Evolutionary conservation across 2,888 invertebrate species (phyloP), one percentile per base, ranked within the genome.

Genomic region (Caprella mutica): DNA sequence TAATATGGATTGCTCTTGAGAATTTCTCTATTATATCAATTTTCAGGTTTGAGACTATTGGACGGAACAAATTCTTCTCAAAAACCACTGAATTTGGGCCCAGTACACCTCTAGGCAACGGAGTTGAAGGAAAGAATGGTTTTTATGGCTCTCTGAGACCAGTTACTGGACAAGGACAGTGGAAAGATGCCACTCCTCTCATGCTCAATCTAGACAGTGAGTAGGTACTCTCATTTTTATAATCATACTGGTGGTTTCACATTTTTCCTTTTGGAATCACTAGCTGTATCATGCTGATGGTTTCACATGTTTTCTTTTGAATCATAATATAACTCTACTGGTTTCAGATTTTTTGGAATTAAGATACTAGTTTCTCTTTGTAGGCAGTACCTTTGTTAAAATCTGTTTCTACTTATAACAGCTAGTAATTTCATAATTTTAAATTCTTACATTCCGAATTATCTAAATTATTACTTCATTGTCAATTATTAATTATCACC

Each of bases 61-160:
- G 23, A 23, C 9, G 6, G 23, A 40, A 40, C 14, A 21, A 24
- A 21, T 40, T 40, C 40, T 40, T 40, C 40, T 40, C 40, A 9
- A 21, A n/a, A 8, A 24, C 21, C 17, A 12, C 8, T 1, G 51
- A 42, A n/a, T 61, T 61, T 55, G 61, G 51, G 3, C 21, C 29
- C 9, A 12, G 43, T 1, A 29, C 26, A 35, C 27, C 38, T 26
- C 43, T 61, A 27, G 61, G 61, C 27, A 51, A 53, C n/a, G 61
- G 61, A 9, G 57, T 57, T 39, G 52, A 55, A 21, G 52, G 43
- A 17, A 39, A 58, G n/a, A 33, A 48, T 8, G 61, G 61, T 5
- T 61, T 61, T 33, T 61, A 58, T 52, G 52, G 52, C 21, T 61
- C 61, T 3, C 48, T 61, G 17, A 55, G 58, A 42, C 58, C 61